These are phyloP conservation scores for Cancer borealis DNA, from an alignment of 2,888 invertebrate species.

Conservation along the genomic window DNA sequence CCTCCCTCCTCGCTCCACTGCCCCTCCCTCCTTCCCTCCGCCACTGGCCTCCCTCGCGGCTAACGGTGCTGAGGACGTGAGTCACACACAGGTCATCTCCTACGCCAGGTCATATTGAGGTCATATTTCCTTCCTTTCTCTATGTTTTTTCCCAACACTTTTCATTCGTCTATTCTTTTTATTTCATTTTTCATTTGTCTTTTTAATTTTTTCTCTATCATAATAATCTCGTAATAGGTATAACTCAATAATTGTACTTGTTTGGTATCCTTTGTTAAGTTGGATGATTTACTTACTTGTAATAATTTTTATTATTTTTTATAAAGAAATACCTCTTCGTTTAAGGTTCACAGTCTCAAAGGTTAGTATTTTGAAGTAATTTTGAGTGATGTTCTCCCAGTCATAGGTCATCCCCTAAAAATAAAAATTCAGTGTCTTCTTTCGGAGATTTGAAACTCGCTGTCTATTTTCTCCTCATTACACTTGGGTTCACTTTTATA, in stretches of 20 bases:
- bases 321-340: too few relatives aligned
- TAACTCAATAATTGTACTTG: too few relatives aligned
- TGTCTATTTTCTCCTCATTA: neutral
- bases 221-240: too few relatives aligned
- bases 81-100: constrained; percentile 20
- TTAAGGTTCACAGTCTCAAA: too few relatives aligned
- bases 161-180: neutral
- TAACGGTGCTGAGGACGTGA: constrained; percentile 24
- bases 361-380: too few relatives aligned
- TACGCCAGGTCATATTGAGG: neutral
- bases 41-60: neutral
- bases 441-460: neutral
- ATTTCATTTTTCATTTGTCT: neutral
- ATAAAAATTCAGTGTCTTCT: too few relatives aligned
- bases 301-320: too few relatives aligned
- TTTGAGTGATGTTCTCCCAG: too few relatives aligned
- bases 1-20: neutral
- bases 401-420: too few relatives aligned
- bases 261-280: too few relatives aligned
- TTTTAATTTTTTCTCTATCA: neutral
- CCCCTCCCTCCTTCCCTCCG: neutral
- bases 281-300: too few relatives aligned
- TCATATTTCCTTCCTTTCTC: neutral
- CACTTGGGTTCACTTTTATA: neutral
- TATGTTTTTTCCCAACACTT: too few relatives aligned